Evolutionary conservation across 23 tunicate genomes (phyloP), one percentile per base, ranked within the genome.

Genomic region (Botrylloides violaceus): DNA sequence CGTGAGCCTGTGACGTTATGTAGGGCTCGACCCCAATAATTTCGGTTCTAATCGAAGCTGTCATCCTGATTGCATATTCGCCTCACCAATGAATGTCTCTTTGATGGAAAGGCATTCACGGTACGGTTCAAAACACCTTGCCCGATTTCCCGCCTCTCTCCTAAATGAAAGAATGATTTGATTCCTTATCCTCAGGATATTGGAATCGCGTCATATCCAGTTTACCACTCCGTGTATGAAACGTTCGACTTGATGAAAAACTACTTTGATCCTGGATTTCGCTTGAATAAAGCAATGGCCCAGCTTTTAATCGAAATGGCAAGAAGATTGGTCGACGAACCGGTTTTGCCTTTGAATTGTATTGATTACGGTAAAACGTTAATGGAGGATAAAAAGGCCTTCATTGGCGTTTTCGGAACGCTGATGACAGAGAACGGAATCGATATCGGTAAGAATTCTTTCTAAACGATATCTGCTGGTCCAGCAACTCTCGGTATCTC

Each of bases 141-240:
- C n/a, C n/a, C n/a, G n/a, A n/a, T n/a, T n/a, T n/a, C n/a, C n/a
- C n/a, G n/a, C n/a, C n/a, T n/a, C n/a, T n/a, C n/a, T n/a, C n/a
- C n/a, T n/a, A n/a, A n/a, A n/a, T n/a, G n/a, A n/a, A n/a, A n/a
- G n/a, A n/a, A n/a, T n/a, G n/a, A n/a, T n/a, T n/a, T n/a, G n/a
- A n/a, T n/a, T n/a, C n/a, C n/a, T n/a, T 43, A 43, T 43, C 15
- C 53, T 7, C 53, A 43, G 53, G 53, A 9, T 15, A 43, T 43
- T 9, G 12, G 15, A 7, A 19, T 84, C 47, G 79, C 57, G 70
- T 71, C 78, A 4, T 84, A 84, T 32, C 92, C 92, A 1, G 79
- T 84, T 28, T 84, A 84, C 55, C 92, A 84, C 47, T 84, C 92
- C 15, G 92, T 84, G 38, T 84, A 84, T 58, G 92, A 84, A 49